Percentiles rank a stretch among this genome's conserved stretches.
phyloP scores from a whole-genome alignment of 2,888 invertebrate genomes.

The Cynaeus angustus region DNA sequence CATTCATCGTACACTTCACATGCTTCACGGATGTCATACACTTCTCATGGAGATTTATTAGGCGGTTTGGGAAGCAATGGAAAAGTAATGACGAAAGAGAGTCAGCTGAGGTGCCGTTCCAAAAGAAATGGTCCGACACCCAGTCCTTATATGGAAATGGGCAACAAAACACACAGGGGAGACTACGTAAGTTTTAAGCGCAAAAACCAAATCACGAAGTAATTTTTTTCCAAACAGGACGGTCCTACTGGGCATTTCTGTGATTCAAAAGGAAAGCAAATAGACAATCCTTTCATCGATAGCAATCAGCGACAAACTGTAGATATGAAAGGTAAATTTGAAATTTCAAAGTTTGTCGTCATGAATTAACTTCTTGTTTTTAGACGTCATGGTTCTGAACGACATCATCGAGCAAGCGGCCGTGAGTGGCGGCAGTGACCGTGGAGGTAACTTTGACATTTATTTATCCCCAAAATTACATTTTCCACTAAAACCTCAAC shows the following conservation, averaged over 20 bases:
- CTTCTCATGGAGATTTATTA: conserved; percentile 93
- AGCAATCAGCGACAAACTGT: conserved; percentile 88
- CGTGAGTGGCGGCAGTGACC: conserved; percentile 89
- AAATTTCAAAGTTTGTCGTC: not conserved
- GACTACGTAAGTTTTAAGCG: conserved; percentile 77
- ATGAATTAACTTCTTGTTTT: conserved; percentile 58
- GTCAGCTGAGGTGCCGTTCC: conserved; percentile 84
- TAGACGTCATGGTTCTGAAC: conserved; percentile 98
- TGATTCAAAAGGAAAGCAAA: conserved; percentile 88
- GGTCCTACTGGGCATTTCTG: conserved; percentile 86
- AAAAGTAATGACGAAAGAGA: conserved; percentile 88
- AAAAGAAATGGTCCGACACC: conserved; percentile 78
- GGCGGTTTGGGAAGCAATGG: conserved; percentile 78
- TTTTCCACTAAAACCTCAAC: conserved; percentile 54
- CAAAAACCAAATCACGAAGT: not conserved
- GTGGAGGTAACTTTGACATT: conserved; percentile 81
- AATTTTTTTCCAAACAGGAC: conserved; percentile 74
- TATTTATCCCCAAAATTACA: conserved; percentile 52
- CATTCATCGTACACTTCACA: conserved; percentile 97
- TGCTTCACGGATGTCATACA: conserved; percentile 93
- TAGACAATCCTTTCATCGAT: conserved; percentile 95
- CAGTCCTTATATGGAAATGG: conserved; percentile 77
- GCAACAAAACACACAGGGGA: conserved; percentile 80
- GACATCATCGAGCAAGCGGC: conserved; percentile 98
- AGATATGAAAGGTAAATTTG: conserved; percentile 85